Conservation (phyloP, 2,888 invertebrate genomes). For the Scaptomyza polygonia region DNA sequence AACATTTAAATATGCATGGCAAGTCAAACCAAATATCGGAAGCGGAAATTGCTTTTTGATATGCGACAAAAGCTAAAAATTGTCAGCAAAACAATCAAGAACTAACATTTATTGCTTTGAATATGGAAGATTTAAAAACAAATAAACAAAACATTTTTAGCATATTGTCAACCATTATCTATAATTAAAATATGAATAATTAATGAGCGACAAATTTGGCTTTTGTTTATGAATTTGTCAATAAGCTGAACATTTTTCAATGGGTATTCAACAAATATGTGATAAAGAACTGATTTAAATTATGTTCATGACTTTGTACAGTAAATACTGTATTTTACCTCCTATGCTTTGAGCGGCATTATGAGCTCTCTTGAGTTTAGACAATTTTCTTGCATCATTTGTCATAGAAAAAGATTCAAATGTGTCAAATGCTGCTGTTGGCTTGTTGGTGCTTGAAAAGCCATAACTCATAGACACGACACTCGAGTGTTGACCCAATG, state of each 20-base stretch:
- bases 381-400: conserved; percentile 51
- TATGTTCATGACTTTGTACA: no score
- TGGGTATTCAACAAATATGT: no score
- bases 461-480: conserved; percentile 64
- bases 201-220: neutral
- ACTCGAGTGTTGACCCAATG: conserved; percentile 50
- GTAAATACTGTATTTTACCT: no score
- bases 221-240: neutral
- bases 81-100: no score
- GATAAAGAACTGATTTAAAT: no score
- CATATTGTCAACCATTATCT: neutral
- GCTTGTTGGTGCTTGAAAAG: conserved; percentile 45
- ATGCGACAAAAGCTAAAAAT: no score
- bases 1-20: no score
- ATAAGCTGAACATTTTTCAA: neutral
- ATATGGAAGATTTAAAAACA: no score
- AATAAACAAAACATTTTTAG: no score
- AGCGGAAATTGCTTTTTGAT: no score
- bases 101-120: no score
- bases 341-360: neutral
- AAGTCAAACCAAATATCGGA: no score
- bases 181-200: neutral
- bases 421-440: conserved; percentile 47
- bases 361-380: neutral
- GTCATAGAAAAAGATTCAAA: conserved; percentile 50